These are phyloP conservation scores for Hippocampus zosterae DNA, from an alignment of 2,113 vertebrate species.

Conservation along the genomic window DNA sequence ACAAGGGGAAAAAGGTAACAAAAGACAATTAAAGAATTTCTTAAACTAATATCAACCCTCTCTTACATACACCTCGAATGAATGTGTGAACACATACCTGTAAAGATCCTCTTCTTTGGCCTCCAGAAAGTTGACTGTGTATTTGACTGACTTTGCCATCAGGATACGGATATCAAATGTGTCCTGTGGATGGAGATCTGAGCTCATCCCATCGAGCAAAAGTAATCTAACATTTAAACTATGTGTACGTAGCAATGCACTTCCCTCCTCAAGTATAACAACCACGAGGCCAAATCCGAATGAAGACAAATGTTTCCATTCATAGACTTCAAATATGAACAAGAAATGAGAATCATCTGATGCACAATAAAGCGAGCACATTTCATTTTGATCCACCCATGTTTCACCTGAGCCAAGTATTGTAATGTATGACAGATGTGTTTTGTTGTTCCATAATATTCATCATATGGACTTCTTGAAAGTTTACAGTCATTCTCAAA, in stretches of 20 bases:
- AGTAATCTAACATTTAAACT: background rate
- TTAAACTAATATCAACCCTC: background rate
- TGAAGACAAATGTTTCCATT: too few relatives aligned
- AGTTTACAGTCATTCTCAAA: too few relatives aligned
- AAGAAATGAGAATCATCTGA: too few relatives aligned
- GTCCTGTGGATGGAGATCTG: constrained; percentile 69
- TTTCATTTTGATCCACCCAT: too few relatives aligned
- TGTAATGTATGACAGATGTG: too few relatives aligned
- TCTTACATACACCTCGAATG: background rate
- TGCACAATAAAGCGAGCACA: too few relatives aligned
- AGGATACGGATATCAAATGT: constrained; percentile 93
- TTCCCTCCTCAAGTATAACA: background rate
- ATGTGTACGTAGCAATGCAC: background rate
- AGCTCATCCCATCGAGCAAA: background rate
- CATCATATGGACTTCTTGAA: too few relatives aligned
- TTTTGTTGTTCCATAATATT: too few relatives aligned
- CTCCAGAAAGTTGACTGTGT: constrained; percentile 94
- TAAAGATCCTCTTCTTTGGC: constrained; percentile 94
- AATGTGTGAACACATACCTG: constrained; percentile 70
- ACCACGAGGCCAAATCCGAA: background rate
- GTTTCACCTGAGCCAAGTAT: too few relatives aligned
- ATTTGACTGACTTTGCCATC: constrained; percentile 95
- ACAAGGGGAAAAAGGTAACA: background rate
- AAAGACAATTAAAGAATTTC: background rate
- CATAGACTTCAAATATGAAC: too few relatives aligned